Conservation (phyloP, 2,797 vertebrate genomes). For the Pempheris klunzingeri region DNA sequence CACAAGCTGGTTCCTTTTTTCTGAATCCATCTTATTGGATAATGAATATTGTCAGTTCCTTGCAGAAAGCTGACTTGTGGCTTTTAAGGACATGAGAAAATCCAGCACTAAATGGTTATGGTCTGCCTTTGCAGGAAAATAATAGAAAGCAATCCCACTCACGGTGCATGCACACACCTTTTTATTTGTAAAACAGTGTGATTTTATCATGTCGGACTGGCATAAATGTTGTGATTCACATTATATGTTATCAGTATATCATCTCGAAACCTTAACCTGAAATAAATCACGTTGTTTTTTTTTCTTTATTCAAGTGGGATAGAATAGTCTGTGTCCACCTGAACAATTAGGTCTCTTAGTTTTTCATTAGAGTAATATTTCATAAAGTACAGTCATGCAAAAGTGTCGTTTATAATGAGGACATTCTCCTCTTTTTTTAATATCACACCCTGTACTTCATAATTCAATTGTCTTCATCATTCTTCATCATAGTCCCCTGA, state of each 20-base stretch:
- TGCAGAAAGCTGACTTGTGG: slow-evolving; percentile 28
- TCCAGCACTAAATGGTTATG: slow-evolving; percentile 12
- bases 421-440: neutral
- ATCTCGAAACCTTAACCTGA: neutral
- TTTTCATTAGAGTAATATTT: too few species aligned
- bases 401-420: neutral
- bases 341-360: too few species aligned
- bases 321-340: neutral
- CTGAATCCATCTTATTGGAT: slow-evolving; percentile 36
- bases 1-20: neutral
- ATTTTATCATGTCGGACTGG: slow-evolving; percentile 1
- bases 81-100: slow-evolving; percentile 30
- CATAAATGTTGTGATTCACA: slow-evolving; percentile 14
- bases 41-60: slow-evolving; percentile 36
- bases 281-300: neutral
- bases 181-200: slow-evolving; percentile 22
- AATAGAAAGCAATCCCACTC: slow-evolving; percentile 8
- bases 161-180: neutral
- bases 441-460: too few species aligned
- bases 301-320: neutral
- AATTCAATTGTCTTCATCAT: neutral
- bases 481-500: too few species aligned
- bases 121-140: neutral
- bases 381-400: neutral
- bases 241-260: neutral